A percentile compares a stretch with the other conserved stretches of the same genome.
Evolutionary conservation across 1,140 invertebrate genomes (phyloP).

Genomic region (Drosophila yakuba): DNA sequence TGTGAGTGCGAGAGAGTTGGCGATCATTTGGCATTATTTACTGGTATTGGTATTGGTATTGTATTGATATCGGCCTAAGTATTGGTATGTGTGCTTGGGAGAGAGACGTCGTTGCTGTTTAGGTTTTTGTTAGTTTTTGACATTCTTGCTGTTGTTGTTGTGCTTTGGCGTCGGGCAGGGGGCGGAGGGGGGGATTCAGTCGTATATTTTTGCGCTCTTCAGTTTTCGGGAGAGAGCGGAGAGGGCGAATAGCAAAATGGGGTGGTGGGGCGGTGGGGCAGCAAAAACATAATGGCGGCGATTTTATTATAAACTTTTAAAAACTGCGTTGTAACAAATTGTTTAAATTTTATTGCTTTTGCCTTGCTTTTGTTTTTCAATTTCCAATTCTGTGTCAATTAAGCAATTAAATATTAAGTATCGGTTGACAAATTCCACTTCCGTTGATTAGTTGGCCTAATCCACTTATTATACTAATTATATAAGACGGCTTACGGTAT

Average conservation of each 20-base stretch:
- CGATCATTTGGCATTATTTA: slow-evolving; percentile 71
- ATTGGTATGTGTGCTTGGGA: slow-evolving; percentile 1
- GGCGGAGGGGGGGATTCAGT: slow-evolving; percentile 20
- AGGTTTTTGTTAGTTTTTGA: slow-evolving; percentile 76
- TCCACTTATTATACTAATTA: slow-evolving; percentile 4
- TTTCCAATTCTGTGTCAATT: slow-evolving; percentile 43
- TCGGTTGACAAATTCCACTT: slow-evolving; percentile 32
- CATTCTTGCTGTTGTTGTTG: slow-evolving; percentile 70
- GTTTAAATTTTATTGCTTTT: slow-evolving; percentile 67
- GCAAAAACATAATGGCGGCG: slow-evolving; percentile 77
- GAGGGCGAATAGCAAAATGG: slow-evolving; percentile 7
- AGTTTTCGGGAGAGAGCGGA: slow-evolving; percentile 15
- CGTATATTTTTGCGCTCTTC: slow-evolving; percentile 19
- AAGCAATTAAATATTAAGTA: slow-evolving; percentile 49
- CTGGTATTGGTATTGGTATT: background rate
- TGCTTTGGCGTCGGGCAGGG: slow-evolving; percentile 23
- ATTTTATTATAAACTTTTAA: slow-evolving; percentile 72
- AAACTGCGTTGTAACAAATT: slow-evolving; percentile 80
- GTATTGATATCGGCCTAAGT: background rate
- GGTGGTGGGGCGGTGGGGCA: slow-evolving; percentile 30
- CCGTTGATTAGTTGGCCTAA: background rate
- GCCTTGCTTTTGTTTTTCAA: slow-evolving; percentile 37
- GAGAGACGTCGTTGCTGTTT: slow-evolving; percentile 44
- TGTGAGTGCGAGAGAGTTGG: slow-evolving; percentile 51
- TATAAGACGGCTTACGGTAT: background rate